Base-by-base conservation (phyloP, 2,888 invertebrate genomes). In the Litoditis marina region DNA sequence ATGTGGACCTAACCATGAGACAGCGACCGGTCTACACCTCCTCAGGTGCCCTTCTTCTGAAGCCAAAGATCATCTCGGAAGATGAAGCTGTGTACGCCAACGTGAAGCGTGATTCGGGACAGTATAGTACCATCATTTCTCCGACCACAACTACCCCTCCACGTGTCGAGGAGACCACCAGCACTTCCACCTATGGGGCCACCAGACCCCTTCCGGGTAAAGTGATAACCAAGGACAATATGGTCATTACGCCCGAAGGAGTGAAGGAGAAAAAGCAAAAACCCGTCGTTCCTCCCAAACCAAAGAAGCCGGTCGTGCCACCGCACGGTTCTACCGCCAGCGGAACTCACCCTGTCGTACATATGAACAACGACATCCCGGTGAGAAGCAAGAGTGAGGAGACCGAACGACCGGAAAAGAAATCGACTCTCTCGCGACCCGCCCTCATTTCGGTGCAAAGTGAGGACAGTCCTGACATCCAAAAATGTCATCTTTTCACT, bases 401-500 rank as follows among this genome's bases (percentile, higher is more conserved):
- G 51, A 46, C 58, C 4, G 60, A 54, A 25, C 57, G 47, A 13
- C 60, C 59, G n/a, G 46, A 56, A 19, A 42, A 46, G 4, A 53
- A 32, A 11, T 32, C 31, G 13, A 30, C 36, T 13, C 55, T 69
- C 36, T 63, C 65, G 8, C 68, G 68, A 25, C 79, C 79, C 0
- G 68, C 78, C 7, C 42, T 77, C 39, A 82, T 82, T 53, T 79
- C 82, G 4, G 78, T 82, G 2, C 74, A 79, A 60, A 69, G 73
- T 39, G 83, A 79, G 36, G 83, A 83, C 39, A 65, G 65, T 31
- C 83, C 79, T 8, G 79, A 78, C 34, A 67, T 79, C n/a, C 69
- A 77, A 61, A 75, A 76, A 53, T 72, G 70, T 47, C 74, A 74
- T 53, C 61, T 79, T 11, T 72, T 76, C 63, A 77, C 74, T 56